phyloP scores from a whole-genome alignment of 2,888 invertebrate species.

The Tolmerus cingulatus region DNA sequence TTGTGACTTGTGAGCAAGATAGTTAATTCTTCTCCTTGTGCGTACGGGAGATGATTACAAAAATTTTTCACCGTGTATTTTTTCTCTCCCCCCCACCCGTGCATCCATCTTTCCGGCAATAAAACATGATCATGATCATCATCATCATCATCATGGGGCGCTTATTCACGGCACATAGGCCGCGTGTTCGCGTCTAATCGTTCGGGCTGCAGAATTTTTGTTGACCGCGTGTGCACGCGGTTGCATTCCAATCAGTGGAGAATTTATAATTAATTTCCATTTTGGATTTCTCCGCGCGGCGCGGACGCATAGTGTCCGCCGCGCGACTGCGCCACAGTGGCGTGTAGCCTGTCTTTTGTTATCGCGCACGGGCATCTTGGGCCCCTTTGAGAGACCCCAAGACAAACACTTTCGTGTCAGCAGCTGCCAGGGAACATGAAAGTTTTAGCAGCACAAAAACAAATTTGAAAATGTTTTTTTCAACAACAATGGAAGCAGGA shows the following conservation, averaged over 20 bases:
- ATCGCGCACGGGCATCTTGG: background rate
- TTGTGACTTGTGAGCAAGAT: background rate
- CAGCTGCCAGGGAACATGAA: background rate
- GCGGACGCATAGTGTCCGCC: background rate
- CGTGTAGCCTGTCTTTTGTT: background rate
- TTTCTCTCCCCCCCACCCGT: background rate
- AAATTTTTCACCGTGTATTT: background rate
- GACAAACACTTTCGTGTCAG: background rate
- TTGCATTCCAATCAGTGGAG: constrained; percentile 9
- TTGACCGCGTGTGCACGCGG: background rate
- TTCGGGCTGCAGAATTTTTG: background rate
- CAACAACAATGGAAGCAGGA: background rate
- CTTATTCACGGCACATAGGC: background rate
- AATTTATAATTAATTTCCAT: constrained; percentile 25
- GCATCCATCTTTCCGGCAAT: background rate
- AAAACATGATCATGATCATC: background rate
- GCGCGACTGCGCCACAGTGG: background rate
- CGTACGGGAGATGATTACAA: constrained; percentile 13
- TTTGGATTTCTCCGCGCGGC: background rate
- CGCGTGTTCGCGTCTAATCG: background rate
- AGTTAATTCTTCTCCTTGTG: background rate
- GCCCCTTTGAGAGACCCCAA: background rate
- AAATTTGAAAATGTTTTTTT: background rate
- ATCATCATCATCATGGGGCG: constrained; percentile 1
- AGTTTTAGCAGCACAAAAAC: background rate